Percentiles rank a stretch among this genome's conserved stretches.
These are phyloP conservation scores for Sprattus sprattus DNA, from an alignment of 2,113 vertebrate species.

Conservation along the genomic window DNA sequence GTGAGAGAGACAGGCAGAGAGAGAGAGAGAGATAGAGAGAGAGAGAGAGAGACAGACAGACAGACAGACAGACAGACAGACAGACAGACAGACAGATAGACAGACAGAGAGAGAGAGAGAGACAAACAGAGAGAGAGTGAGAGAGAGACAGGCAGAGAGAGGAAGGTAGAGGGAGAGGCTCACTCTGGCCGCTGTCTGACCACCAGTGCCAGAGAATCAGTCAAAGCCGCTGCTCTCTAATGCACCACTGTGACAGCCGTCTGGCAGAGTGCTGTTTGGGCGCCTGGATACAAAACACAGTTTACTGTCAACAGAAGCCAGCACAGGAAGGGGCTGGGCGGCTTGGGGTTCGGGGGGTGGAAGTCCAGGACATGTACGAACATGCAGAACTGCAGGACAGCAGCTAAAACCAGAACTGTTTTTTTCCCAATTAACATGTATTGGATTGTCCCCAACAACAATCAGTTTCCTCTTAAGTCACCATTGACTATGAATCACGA, in stretches of 20 bases:
- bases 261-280: neutral
- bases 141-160: conserved; percentile 43
- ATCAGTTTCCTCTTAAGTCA: neutral
- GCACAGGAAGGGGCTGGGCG: neutral
- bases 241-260: neutral
- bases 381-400: neutral
- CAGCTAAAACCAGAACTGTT: neutral
- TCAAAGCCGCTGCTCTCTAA: conserved; percentile 27
- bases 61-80: neutral
- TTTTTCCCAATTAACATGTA: neutral
- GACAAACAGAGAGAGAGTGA: conserved; percentile 25
- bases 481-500: neutral
- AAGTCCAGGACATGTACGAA: neutral
- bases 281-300: neutral
- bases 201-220: conserved; percentile 47
- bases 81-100: neutral
- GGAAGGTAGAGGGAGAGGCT: conserved; percentile 41
- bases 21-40: neutral
- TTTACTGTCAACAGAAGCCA: conserved; percentile 28
- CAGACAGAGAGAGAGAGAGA: conserved; percentile 18
- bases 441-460: neutral
- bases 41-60: neutral
- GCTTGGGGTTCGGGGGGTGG: neutral
- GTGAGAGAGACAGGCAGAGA: neutral
- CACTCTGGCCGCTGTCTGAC: conserved; percentile 50